phyloP scores from a whole-genome alignment of 2,888 invertebrate species.

The Eupithecia centaureata region DNA sequence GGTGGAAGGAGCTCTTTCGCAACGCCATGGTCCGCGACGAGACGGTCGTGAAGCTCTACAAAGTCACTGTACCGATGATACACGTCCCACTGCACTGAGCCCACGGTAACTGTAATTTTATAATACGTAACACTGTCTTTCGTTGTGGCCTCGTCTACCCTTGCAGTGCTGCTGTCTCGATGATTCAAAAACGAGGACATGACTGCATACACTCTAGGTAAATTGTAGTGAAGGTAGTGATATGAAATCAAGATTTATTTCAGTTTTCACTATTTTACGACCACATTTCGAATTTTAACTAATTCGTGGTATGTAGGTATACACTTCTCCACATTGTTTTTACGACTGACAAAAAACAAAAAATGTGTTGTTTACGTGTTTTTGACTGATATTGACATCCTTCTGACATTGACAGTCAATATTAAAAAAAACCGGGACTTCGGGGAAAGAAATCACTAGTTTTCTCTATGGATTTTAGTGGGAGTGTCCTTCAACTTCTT shows the following conservation, averaged over 20 bases:
- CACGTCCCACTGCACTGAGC: conserved; percentile 91
- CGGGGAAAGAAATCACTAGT: background rate
- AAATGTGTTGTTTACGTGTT: background rate
- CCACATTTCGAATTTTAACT: background rate
- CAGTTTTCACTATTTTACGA: background rate
- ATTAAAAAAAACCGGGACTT: background rate
- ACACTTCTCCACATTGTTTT: background rate
- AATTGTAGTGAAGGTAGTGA: background rate
- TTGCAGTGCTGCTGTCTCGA: conserved; percentile 86
- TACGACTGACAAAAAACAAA: background rate
- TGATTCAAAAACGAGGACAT: conserved; percentile 91
- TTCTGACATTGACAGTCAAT: background rate
- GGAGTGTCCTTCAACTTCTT: too few relatives aligned
- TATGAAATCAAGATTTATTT: background rate
- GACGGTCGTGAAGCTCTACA: conserved; percentile 91
- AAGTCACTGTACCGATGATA: conserved; percentile 96
- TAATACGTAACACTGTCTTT: conserved; percentile 89
- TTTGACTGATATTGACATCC: background rate
- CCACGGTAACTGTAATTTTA: conserved; percentile 87
- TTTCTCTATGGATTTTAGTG: background rate
- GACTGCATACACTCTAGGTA: conserved; percentile 11
- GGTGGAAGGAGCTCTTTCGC: conserved; percentile 95
- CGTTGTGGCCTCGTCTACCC: conserved; percentile 86
- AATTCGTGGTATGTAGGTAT: background rate
- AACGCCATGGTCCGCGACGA: conserved; percentile 91